These are phyloP conservation scores for Mycetomoellerius zeteki DNA, from an alignment of 1,140 invertebrate genomes.

Conservation along the genomic window DNA sequence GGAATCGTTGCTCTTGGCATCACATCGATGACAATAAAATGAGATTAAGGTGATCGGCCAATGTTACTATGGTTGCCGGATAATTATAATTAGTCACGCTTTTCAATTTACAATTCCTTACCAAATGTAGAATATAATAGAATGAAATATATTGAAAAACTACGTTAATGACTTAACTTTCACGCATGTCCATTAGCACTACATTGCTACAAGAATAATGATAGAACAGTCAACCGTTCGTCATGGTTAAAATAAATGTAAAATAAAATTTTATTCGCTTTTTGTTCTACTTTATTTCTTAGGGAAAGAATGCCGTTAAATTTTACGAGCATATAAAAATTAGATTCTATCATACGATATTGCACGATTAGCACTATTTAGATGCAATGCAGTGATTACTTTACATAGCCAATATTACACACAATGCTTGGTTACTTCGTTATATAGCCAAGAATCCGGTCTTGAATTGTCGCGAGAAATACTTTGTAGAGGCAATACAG, in stretches of 20 bases:
- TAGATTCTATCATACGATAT: neutral
- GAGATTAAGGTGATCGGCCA: neutral
- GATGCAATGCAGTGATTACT: neutral
- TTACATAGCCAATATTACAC: neutral
- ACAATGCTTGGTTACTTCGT: neutral
- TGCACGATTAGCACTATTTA: neutral
- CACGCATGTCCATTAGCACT: constrained; percentile 26
- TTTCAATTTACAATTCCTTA: constrained; percentile 28
- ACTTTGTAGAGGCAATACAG: neutral
- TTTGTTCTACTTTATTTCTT: neutral
- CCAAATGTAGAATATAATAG: neutral
- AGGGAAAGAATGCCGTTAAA: neutral
- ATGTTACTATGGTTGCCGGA: constrained; percentile 13
- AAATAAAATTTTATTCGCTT: neutral
- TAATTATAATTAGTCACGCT: constrained; percentile 35
- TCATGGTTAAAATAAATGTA: constrained; percentile 35
- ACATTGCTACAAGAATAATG: constrained; percentile 17
- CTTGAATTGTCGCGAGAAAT: constrained; percentile 8
- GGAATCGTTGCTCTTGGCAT: neutral
- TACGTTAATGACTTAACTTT: constrained; percentile 65
- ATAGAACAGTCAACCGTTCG: neutral
- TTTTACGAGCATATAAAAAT: neutral
- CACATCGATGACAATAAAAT: neutral
- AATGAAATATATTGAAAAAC: constrained; percentile 48
- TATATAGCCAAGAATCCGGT: constrained; percentile 19